Percentiles rank a stretch among this genome's conserved stretches.
These are phyloP conservation scores for Muraenolepis orangiensis DNA, from an alignment of 2,797 vertebrate species.

Conservation along the genomic window DNA sequence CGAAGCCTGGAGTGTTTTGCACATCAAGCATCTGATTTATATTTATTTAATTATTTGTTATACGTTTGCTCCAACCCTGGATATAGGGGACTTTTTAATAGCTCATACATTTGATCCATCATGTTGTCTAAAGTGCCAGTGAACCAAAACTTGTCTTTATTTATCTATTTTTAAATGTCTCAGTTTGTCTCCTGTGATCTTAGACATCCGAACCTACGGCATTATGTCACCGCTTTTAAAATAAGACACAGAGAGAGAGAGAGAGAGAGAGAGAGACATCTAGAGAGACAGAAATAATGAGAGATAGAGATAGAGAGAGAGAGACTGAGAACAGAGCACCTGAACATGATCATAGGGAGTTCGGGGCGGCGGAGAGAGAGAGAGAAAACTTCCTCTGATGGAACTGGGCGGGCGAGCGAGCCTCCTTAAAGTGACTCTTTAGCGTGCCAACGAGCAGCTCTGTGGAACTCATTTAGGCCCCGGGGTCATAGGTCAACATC, in stretches of 20 bases:
- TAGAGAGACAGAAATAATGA: not conserved
- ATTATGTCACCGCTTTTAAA: too few relatives aligned
- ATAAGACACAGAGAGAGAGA: not conserved
- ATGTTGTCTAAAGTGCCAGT: too few relatives aligned
- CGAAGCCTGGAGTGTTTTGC: not conserved
- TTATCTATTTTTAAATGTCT: too few relatives aligned
- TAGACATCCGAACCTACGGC: too few relatives aligned
- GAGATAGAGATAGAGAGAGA: not conserved
- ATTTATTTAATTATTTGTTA: not conserved
- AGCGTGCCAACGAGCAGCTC: conserved; percentile 23
- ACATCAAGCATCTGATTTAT: not conserved
- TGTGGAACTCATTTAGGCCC: conserved; percentile 39
- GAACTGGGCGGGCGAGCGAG: conserved; percentile 15
- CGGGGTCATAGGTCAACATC: conserved; percentile 27
- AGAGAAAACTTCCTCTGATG: not conserved
- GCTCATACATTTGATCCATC: not conserved
- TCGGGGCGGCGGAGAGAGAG: not conserved
- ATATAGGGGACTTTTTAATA: not conserved
- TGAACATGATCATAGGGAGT: not conserved
- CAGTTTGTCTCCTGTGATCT: too few relatives aligned
- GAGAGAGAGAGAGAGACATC: not conserved
- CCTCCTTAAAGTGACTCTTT: conserved; percentile 22
- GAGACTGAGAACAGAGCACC: not conserved
- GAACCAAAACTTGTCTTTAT: too few relatives aligned
- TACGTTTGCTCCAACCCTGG: not conserved